Evolutionary conservation across 2,113 vertebrate species (phyloP).

Genomic region (Pavo muticus): DNA sequence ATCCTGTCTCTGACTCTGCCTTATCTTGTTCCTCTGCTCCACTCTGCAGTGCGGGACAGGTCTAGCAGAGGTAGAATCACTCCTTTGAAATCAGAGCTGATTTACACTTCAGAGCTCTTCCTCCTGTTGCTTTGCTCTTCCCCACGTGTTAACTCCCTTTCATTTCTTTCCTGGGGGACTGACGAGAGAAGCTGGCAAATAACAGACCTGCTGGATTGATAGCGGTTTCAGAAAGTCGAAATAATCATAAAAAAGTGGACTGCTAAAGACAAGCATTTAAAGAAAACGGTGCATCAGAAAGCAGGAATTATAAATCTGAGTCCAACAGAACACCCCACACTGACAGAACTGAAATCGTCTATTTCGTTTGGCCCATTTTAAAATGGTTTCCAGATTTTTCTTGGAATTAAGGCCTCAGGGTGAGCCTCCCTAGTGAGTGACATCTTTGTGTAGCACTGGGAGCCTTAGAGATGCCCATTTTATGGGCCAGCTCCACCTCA

Average conservation of each 20-base stretch:
- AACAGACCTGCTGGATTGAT: neutral
- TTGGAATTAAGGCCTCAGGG: neutral
- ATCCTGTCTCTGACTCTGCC: neutral
- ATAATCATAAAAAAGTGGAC: neutral
- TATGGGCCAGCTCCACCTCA: neutral
- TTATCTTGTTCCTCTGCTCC: neutral
- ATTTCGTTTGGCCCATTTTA: neutral
- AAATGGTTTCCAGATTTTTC: neutral
- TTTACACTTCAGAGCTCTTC: neutral
- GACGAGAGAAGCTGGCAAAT: neutral
- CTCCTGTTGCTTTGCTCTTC: neutral
- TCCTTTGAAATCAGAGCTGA: neutral
- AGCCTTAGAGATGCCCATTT: neutral
- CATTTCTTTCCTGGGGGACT: neutral
- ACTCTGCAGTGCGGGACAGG: neutral
- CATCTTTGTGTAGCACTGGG: neutral
- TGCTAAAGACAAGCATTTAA: neutral
- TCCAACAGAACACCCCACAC: fast-evolving
- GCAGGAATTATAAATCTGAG: neutral
- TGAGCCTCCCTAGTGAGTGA: neutral
- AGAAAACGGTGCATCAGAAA: fast-evolving
- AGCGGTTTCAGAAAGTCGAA: neutral
- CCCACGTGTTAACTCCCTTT: neutral
- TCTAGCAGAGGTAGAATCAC: neutral
- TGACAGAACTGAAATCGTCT: neutral